A percentile compares a stretch with the other conserved stretches of the same genome.
Evolutionary conservation across 2,113 vertebrate genomes (phyloP).

Genomic region (Aythya baeri): DNA sequence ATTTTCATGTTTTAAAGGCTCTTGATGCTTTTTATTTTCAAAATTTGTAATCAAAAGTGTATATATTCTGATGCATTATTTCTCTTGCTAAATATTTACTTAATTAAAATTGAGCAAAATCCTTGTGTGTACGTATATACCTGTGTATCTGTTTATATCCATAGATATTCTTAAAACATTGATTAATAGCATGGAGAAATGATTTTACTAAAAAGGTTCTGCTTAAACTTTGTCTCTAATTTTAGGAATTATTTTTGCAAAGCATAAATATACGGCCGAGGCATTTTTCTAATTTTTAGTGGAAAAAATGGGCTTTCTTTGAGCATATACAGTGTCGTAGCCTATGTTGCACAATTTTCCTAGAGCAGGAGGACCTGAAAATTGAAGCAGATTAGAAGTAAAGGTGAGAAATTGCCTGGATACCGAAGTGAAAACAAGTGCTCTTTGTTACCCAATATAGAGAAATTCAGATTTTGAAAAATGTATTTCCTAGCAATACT

Average conservation of each 20-base stretch:
- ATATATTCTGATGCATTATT: not conserved
- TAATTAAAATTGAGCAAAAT: not conserved
- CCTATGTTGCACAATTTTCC: not conserved
- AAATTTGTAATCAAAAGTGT: not conserved
- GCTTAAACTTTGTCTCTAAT: not conserved
- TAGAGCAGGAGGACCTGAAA: not conserved
- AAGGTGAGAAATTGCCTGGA: not conserved
- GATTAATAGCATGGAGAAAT: not conserved
- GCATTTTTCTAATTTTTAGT: not conserved
- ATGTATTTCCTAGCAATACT: not conserved
- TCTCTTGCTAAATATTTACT: not conserved
- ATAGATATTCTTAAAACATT: not conserved
- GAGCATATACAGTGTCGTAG: fast-evolving
- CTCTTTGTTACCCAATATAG: not conserved
- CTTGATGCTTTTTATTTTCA: not conserved
- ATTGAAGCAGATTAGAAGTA: not conserved
- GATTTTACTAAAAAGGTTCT: not conserved
- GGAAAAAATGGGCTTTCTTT: not conserved
- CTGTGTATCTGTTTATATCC: not conserved
- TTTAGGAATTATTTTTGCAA: not conserved
- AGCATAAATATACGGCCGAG: not conserved
- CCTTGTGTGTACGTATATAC: not conserved
- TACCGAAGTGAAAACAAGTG: not conserved
- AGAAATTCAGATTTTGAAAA: not conserved
- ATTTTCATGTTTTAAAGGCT: not conserved